phyloP scores from a whole-genome alignment of 2,797 vertebrate species.

The Buphagus erythrorhynchus region DNA sequence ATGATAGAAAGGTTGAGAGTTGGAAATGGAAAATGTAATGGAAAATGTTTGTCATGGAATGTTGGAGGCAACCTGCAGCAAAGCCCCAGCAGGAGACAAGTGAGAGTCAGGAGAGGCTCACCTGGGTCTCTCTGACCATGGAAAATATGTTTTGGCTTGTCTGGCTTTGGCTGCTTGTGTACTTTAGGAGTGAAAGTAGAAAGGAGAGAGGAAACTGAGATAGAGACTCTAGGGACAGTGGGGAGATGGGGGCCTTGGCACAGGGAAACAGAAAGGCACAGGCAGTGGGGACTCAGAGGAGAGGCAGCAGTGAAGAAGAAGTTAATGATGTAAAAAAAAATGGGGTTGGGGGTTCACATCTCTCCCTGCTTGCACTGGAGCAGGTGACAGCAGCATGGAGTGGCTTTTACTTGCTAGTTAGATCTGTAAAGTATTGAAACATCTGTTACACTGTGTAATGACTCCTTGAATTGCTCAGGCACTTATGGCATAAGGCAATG shows the following conservation, averaged over 20 bases:
- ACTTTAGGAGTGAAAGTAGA: background rate
- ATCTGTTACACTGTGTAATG: background rate
- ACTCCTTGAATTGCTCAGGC: background rate
- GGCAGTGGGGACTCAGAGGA: background rate
- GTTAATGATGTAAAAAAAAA: background rate
- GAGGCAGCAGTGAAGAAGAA: background rate
- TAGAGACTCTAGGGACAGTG: background rate
- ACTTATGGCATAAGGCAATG: background rate
- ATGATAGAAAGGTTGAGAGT: slow-evolving; percentile 35
- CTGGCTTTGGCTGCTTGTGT: background rate
- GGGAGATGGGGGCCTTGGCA: background rate
- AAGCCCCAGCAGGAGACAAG: background rate
- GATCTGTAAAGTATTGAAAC: slow-evolving; percentile 10
- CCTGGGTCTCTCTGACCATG: background rate
- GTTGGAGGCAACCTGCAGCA: background rate
- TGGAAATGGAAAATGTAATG: slow-evolving; percentile 61
- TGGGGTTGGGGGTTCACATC: background rate
- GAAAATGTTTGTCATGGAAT: slow-evolving; percentile 21
- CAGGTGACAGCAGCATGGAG: background rate
- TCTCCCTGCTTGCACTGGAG: background rate
- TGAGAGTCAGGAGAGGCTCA: background rate
- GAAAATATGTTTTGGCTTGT: background rate
- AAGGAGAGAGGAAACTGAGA: background rate
- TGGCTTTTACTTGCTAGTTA: slow-evolving; percentile 1
- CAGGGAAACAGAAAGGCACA: background rate